phyloP scores from a whole-genome alignment of 53 echinoderm and acorn worm species.

The Stichopus horrens region DNA sequence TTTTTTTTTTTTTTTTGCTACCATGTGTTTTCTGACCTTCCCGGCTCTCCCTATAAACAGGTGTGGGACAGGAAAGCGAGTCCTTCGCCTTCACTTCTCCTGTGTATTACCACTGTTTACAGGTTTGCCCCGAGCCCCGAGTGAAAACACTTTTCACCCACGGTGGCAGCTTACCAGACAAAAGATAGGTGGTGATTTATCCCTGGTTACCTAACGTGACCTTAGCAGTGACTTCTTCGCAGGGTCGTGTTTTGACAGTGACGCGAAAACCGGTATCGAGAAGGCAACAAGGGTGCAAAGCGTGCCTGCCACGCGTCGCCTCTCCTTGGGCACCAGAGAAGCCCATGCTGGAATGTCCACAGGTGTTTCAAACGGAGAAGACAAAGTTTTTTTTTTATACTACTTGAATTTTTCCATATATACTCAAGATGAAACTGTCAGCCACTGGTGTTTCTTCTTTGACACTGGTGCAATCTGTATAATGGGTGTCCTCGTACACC shows the following conservation, averaged over 20 bases:
- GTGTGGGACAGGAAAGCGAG: constrained; percentile 27
- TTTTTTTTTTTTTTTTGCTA: neutral
- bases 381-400: neutral
- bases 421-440: too few relatives aligned
- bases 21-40: constrained; percentile 26
- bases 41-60: neutral
- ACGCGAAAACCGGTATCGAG: neutral
- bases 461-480: too few relatives aligned
- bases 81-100: neutral
- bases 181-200: constrained; percentile 29
- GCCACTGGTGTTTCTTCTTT: too few relatives aligned
- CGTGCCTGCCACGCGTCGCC: constrained; percentile 35
- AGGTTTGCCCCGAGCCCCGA: neutral
- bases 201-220: constrained; percentile 32
- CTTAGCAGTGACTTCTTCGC: constrained; percentile 27
- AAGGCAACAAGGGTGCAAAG: constrained; percentile 4
- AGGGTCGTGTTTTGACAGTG: constrained; percentile 35
- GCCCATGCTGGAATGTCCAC: constrained; percentile 37
- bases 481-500: too few relatives aligned
- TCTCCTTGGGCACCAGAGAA: neutral
- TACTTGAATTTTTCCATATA: too few relatives aligned
- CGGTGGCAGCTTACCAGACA: neutral
- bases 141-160: neutral
- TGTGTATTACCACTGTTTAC: neutral
- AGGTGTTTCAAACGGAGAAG: neutral